Conservation (phyloP, 2,797 vertebrate species). For the Periparus ater region DNA sequence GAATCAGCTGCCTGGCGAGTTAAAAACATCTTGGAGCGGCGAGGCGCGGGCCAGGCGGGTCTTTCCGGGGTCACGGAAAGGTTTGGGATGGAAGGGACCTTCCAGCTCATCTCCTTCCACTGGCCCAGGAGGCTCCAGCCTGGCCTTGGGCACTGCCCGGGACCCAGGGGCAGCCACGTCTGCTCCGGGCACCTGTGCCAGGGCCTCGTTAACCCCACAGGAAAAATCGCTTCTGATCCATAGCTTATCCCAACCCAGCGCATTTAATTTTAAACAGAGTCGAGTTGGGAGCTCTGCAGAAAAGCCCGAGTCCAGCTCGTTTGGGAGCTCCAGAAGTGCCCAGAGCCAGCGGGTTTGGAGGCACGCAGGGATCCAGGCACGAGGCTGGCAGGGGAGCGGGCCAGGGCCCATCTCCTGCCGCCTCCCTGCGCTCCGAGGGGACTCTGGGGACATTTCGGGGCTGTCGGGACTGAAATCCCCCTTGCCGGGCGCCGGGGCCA, state of each 20-base stretch:
- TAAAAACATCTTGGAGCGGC: rapidly evolving
- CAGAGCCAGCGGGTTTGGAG: not conserved
- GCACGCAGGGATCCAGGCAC: rapidly evolving
- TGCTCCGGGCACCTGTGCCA: no score
- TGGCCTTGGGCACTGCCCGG: not conserved
- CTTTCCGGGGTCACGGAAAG: not conserved
- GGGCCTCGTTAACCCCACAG: not conserved
- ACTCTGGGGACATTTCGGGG: not conserved
- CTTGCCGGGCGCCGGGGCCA: not conserved
- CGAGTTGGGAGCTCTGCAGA: rapidly evolving
- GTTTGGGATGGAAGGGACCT: not conserved
- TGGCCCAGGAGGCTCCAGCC: rapidly evolving
- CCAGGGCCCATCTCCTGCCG: not conserved
- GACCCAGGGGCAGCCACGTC: not conserved
- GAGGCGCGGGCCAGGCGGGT: rapidly evolving
- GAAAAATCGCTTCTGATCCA: rapidly evolving
- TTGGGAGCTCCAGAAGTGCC: rapidly evolving
- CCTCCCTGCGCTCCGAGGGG: not conserved
- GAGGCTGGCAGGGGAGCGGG: rapidly evolving
- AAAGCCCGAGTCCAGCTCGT: rapidly evolving
- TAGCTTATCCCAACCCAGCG: rapidly evolving
- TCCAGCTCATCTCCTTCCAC: not conserved
- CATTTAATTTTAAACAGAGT: not conserved
- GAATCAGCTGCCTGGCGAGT: not conserved
- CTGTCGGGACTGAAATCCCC: rapidly evolving